Base-by-base conservation (phyloP, 64 coral and sea anemone species). In the Stylophora pistillata region DNA sequence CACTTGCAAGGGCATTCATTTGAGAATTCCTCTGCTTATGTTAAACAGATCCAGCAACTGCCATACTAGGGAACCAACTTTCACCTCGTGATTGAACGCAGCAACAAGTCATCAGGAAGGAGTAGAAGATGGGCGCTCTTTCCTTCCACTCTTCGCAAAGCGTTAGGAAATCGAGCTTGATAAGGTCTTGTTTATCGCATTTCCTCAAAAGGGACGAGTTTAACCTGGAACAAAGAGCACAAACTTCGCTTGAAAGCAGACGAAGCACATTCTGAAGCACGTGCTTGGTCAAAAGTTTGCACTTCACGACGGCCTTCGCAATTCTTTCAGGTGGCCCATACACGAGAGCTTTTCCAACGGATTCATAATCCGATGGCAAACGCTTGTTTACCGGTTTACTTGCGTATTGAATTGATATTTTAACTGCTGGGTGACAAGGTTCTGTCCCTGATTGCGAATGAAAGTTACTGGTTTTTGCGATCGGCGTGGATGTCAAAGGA, bases 11-110 rank as follows among this genome's bases (percentile, higher is more conserved):
- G 13, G 85, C 76, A 75, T 79, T 93, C 91, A 93, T 88, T 1
- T 88, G 85, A 53, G 61, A 0, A 88, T 88, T 93, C 72, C 91
- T 80, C 37, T 93, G 68, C 86, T 93, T 93, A 18, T 82, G 63
- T 10, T 82, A 30, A 61, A 90, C 73, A 31, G 88, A 90, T n/a
- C 88, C 88, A 69, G 88, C 88, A 11, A 81, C 13, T 33, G 78
- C 88, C 41, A 80, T 41, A 33, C 88, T 90, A 57, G 77, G 77
- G 31, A 90, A 33, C 76, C 86, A 88, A 30, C 33, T 88, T 21
- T 26, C 20, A 59, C 23, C 55, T 56, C 59, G 81, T 26, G 66
- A 71, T 55, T 78, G 63, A 16, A 17, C 70, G 58, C 30, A 28
- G 33, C 15, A 15, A 57, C 86, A 62, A 77, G 72, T 21, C 52